These are phyloP conservation scores for Halocynthia aurantium DNA, from an alignment of 23 tunicate genomes.

Conservation along the genomic window DNA sequence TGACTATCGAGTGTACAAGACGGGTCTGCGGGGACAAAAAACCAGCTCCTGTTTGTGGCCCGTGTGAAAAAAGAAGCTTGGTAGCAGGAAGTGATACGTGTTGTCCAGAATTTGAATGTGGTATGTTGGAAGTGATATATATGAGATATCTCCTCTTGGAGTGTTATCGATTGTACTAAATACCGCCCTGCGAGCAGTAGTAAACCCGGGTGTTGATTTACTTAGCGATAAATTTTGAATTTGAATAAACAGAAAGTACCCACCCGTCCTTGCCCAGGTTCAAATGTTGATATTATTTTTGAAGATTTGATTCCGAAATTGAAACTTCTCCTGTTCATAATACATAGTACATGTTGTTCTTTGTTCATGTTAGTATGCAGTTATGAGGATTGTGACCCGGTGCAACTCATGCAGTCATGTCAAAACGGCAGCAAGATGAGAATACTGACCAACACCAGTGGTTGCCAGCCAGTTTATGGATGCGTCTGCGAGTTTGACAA, in stretches of 20 bases:
- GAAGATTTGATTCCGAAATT: no score
- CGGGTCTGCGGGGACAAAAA: slow-evolving; percentile 18
- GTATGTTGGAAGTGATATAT: neutral
- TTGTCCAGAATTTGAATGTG: slow-evolving; percentile 53
- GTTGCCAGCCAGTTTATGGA: slow-evolving; percentile 44
- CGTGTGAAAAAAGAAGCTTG: slow-evolving; percentile 26
- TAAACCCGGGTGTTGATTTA: neutral
- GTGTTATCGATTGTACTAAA: neutral
- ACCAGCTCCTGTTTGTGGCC: slow-evolving; percentile 26
- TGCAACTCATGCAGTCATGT: slow-evolving; percentile 20
- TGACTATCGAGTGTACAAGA: slow-evolving; percentile 8
- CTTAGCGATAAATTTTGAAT: neutral
- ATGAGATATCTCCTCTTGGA: no score
- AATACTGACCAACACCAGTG: neutral
- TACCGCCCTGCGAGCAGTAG: neutral
- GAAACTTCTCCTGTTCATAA: no score
- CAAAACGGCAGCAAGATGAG: slow-evolving; percentile 19
- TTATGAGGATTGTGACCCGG: slow-evolving; percentile 39
- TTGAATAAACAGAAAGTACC: neutral
- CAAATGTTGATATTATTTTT: no score
- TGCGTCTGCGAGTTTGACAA: slow-evolving; percentile 27
- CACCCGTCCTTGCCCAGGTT: neutral
- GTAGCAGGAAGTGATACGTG: slow-evolving; percentile 32
- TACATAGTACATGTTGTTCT: no score
- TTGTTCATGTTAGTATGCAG: slow-evolving; percentile 22